Evolutionary conservation across 2,113 vertebrate genomes (phyloP), one percentile per base, ranked within the genome.

Genomic region (Mellivora capensis): DNA sequence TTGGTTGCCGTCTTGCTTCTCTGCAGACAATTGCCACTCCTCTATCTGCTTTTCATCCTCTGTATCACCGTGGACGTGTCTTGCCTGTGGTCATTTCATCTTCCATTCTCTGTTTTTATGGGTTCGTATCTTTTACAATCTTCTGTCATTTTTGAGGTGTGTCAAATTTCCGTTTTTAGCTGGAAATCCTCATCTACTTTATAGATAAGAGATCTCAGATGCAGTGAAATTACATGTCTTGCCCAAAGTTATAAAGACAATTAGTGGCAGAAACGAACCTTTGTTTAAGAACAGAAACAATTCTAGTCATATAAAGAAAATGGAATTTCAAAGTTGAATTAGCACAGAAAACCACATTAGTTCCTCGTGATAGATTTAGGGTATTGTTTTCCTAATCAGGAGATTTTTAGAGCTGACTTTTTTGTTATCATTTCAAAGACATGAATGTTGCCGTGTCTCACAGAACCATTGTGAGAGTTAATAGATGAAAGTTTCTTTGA

Each of bases 201-300:
- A 59, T 25, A 57, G 61, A 88, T 80, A 72, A 54, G 54, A 59
- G 71, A 89, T 89, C 15, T 94, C 47, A 89, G 31, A 59, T 88
- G 37, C 14, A 62, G 54, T 57, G 54, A 91, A 80, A 81, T 85
- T 83, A 67, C 11, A 8, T 62, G 44, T 72, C 61, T 95, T 80
- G 18, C 52, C 23, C 57, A 80, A 95, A 52, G 47, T 88, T 20
- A 87, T 13, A 57, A 71, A 93, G 61, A 72, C 49, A 84, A 76
- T 76, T 88, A 93, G 74, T 69, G 44, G 72, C 21, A 97, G 59
- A 86, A 92, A 83, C 61, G 47, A 86, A 59, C 18, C n/a, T 91
- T 92, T 88, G 49, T 44, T 67, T 52, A 93, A 90, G 79, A 82
- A 90, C 12, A 94, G 37, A 90, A 83, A 62, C 25, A 87, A 72